A percentile compares a stretch with the other conserved stretches of the same genome.
phyloP scores from a whole-genome alignment of 2,888 invertebrate species.

The Gisinianus flammeolus region DNA sequence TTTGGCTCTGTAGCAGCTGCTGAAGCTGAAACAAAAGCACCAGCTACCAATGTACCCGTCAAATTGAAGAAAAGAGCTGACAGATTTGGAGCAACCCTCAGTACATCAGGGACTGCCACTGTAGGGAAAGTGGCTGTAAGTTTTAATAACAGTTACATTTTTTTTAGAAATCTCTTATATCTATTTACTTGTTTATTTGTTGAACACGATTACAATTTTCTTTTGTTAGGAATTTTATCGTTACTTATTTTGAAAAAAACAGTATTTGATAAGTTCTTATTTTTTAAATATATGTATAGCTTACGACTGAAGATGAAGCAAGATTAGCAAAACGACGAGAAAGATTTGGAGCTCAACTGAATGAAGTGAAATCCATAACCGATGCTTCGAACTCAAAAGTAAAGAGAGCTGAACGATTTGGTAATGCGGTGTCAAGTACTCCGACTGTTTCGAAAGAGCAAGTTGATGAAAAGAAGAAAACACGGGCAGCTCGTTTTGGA shows the following conservation, averaged over 20 bases:
- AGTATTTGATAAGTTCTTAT: slow-evolving; percentile 15
- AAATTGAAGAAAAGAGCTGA: slow-evolving; percentile 44
- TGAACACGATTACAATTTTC: not conserved
- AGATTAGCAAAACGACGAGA: slow-evolving; percentile 45
- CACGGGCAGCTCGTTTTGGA: slow-evolving; percentile 50
- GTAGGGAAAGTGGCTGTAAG: not conserved
- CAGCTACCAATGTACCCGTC: slow-evolving; percentile 16
- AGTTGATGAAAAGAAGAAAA: slow-evolving; percentile 45
- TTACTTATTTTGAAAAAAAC: too few relatives aligned
- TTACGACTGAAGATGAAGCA: slow-evolving; percentile 42
- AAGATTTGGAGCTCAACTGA: slow-evolving; percentile 44
- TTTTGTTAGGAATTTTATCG: not conserved
- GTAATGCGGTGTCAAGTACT: too few relatives aligned
- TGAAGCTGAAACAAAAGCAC: not conserved
- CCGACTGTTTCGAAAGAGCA: not conserved
- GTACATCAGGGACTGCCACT: slow-evolving; percentile 4
- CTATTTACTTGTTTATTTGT: not conserved
- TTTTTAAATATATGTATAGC: slow-evolving; percentile 30
- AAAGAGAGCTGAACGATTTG: slow-evolving; percentile 48
- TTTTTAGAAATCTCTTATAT: not conserved
- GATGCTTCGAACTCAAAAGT: slow-evolving; percentile 32
- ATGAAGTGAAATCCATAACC: slow-evolving; percentile 25
- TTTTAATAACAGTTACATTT: not conserved
- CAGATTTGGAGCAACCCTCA: slow-evolving; percentile 44
- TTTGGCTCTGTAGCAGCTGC: slow-evolving; percentile 35